phyloP scores from a whole-genome alignment of 2,113 vertebrate genomes.

The Microcebus jonahi region DNA sequence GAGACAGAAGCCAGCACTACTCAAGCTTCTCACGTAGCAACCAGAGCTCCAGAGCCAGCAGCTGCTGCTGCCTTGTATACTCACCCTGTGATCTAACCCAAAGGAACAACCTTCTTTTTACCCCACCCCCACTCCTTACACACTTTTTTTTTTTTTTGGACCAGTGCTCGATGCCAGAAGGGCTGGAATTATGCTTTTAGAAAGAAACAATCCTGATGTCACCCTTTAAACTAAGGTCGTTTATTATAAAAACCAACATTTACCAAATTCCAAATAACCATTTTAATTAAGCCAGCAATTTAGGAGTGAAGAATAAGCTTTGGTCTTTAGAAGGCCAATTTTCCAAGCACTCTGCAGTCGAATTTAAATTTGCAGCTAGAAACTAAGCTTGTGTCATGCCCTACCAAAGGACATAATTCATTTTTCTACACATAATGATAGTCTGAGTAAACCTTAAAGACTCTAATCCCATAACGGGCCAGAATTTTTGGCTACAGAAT shows the following conservation, averaged over 20 bases:
- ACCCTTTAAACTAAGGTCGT: constrained; percentile 47
- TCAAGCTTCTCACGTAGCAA: constrained; percentile 92
- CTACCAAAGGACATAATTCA: constrained; percentile 38
- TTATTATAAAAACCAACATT: constrained; percentile 51
- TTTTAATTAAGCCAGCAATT: constrained; percentile 58
- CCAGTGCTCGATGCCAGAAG: constrained; percentile 64
- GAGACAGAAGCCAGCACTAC: constrained; percentile 90
- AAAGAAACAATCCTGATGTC: constrained; percentile 71
- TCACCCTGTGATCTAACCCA: constrained; percentile 85
- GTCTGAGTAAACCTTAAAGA: constrained; percentile 58
- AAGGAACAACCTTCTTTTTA: constrained; percentile 83
- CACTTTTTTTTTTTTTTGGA: constrained; percentile 13
- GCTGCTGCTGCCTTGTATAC: constrained; percentile 86
- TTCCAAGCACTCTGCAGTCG: constrained; percentile 16
- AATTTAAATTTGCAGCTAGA: constrained; percentile 50
- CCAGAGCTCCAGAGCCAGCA: constrained; percentile 88
- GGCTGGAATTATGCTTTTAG: constrained; percentile 60
- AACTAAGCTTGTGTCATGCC: constrained; percentile 41
- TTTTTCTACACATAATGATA: constrained; percentile 58
- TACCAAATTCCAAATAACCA: constrained; percentile 55
- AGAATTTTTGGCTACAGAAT: constrained; percentile 64
- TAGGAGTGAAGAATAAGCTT: constrained; percentile 50
- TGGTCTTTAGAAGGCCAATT: constrained; percentile 38
- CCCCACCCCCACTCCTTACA: constrained; percentile 80
- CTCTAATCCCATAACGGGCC: constrained; percentile 72